These are phyloP conservation scores for Xenentodon cancila DNA, from an alignment of 2,797 vertebrate species.

Conservation along the genomic window DNA sequence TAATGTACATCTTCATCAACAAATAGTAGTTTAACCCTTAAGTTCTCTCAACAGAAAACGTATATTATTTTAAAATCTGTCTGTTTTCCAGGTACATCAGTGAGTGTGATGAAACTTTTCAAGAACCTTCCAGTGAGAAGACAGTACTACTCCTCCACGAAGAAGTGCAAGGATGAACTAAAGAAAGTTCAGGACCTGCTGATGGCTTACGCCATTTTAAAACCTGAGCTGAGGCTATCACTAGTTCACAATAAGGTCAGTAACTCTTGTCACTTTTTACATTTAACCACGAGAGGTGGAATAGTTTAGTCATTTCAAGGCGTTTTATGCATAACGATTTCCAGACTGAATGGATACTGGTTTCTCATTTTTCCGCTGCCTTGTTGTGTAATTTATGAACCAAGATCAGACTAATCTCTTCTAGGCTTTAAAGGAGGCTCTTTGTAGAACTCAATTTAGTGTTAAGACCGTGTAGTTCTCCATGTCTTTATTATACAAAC, in stretches of 20 bases:
- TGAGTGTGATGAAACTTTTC: slow-evolving; percentile 89
- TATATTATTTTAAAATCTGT: not conserved
- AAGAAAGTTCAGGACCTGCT: slow-evolving; percentile 93
- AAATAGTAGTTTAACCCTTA: too few relatives aligned
- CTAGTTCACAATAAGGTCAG: slow-evolving; percentile 85
- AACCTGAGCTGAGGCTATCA: slow-evolving; percentile 88
- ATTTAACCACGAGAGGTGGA: not conserved
- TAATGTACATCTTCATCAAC: too few relatives aligned
- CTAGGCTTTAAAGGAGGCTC: not conserved
- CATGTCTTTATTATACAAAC: too few relatives aligned
- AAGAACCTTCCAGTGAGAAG: slow-evolving; percentile 95
- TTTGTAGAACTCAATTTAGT: not conserved
- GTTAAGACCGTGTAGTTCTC: too few relatives aligned
- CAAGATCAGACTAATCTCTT: not conserved
- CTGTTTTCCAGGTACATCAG: slow-evolving; percentile 88
- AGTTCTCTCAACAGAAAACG: too few relatives aligned
- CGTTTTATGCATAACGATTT: not conserved
- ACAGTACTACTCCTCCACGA: slow-evolving; percentile 90
- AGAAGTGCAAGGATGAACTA: slow-evolving; percentile 95
- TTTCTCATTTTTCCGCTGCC: not conserved
- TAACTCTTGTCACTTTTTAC: not conserved
- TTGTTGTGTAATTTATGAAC: not conserved
- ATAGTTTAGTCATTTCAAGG: not conserved
- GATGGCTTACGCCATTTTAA: slow-evolving; percentile 89
- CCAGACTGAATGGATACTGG: not conserved